Evolutionary conservation across 2,888 invertebrate genomes (phyloP).

Genomic region (Ennomos erosarius): DNA sequence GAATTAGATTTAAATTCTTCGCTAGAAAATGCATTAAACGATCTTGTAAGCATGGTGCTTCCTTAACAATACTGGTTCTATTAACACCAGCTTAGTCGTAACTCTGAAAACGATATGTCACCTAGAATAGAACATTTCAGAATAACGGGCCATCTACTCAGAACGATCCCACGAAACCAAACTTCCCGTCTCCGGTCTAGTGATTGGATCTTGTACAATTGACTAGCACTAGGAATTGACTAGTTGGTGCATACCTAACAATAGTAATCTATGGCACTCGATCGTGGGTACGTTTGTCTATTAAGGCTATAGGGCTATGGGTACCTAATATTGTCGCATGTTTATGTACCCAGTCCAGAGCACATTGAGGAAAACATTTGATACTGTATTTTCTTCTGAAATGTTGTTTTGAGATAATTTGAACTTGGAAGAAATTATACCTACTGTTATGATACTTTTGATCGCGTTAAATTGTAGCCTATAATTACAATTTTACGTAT

Average conservation of each 20-base stretch:
- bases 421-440: too few species aligned
- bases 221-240: slow-evolving; percentile 20
- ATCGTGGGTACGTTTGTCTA: slow-evolving; percentile 14
- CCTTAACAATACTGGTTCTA: neutral
- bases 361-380: neutral
- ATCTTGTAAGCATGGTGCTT: neutral
- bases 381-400: too few species aligned
- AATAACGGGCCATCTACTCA: slow-evolving; percentile 16
- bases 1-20: neutral
- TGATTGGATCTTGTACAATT: slow-evolving; percentile 30
- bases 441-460: too few species aligned
- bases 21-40: neutral
- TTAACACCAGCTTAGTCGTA: neutral
- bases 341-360: neutral
- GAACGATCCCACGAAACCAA: slow-evolving; percentile 14
- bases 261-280: slow-evolving; percentile 13
- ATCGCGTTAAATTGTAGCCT: too few species aligned
- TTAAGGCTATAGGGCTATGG: too few species aligned
- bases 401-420: too few species aligned
- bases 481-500: too few species aligned
- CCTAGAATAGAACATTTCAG: slow-evolving; percentile 14
- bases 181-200: slow-evolving; percentile 5
- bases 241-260: slow-evolving; percentile 15
- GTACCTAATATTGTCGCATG: neutral
- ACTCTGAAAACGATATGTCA: slow-evolving; percentile 11